Percentiles rank a stretch among this genome's conserved stretches.
These are phyloP conservation scores for Platynereis dumerilii DNA, from an alignment of 2,888 invertebrate species.

Conservation along the genomic window DNA sequence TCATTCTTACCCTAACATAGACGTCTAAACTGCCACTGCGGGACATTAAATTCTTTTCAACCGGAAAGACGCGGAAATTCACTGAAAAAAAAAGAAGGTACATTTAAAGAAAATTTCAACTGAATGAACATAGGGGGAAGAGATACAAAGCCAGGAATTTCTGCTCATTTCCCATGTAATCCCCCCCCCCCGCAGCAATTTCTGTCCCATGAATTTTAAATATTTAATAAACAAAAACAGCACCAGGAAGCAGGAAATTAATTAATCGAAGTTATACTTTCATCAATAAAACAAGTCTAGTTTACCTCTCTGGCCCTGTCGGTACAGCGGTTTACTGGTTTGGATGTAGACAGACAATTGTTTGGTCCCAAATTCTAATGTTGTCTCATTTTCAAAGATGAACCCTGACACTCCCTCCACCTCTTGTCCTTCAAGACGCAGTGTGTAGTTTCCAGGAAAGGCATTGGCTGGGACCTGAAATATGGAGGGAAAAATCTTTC, in stretches of 20 bases:
- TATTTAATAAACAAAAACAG: too few relatives aligned
- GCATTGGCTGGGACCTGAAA: constrained; percentile 81
- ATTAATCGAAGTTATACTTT: too few relatives aligned
- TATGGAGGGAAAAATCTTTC: too few relatives aligned
- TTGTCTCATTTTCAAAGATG: constrained; percentile 87
- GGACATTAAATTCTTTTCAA: constrained; percentile 88
- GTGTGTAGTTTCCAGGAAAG: constrained; percentile 81
- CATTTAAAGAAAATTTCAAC: not conserved
- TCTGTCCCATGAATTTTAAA: too few relatives aligned
- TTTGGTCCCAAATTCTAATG: constrained; percentile 82
- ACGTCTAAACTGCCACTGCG: constrained; percentile 91
- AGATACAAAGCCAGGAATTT: too few relatives aligned
- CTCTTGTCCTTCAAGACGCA: constrained; percentile 81
- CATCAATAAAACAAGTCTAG: too few relatives aligned
- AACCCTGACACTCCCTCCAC: constrained; percentile 79
- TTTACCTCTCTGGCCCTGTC: constrained; percentile 80
- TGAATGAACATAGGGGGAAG: too few relatives aligned
- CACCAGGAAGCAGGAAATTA: too few relatives aligned
- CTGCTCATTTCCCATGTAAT: too few relatives aligned
- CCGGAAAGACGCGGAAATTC: constrained; percentile 88
- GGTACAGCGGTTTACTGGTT: constrained; percentile 31
- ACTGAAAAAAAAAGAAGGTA: constrained; percentile 70
- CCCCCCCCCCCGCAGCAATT: too few relatives aligned
- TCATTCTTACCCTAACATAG: constrained; percentile 72
- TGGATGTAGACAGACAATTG: constrained; percentile 91